Evolutionary conservation across 2,888 invertebrate genomes (phyloP).

Genomic region (Acrobasis suavella): DNA sequence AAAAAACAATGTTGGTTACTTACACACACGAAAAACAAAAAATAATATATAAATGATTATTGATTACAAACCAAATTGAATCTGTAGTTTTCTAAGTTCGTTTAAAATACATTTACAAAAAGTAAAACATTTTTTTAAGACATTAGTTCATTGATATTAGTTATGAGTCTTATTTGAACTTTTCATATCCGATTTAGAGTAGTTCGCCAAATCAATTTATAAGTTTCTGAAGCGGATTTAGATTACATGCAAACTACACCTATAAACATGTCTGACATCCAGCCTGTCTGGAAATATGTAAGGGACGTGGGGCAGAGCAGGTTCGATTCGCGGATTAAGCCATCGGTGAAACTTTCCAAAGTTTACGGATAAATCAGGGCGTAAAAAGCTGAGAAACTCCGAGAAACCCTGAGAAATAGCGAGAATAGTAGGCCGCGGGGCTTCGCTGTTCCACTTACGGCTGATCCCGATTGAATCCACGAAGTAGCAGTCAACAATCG

Average conservation of each 20-base stretch:
- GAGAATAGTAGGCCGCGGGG: constrained; percentile 1
- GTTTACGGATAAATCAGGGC: background rate
- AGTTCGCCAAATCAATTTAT: constrained; percentile 8
- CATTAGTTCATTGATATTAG: no score
- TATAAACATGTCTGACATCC: constrained; percentile 5
- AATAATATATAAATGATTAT: no score
- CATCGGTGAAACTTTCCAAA: background rate
- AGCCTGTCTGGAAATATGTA: constrained; percentile 2
- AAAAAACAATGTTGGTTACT: no score
- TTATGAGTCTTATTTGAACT: no score
- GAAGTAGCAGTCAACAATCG: constrained; percentile 11
- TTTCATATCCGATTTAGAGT: no score
- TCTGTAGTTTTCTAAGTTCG: no score
- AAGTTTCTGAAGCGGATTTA: constrained; percentile 1
- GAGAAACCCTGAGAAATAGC: no score
- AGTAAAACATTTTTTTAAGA: no score
- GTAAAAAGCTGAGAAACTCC: background rate
- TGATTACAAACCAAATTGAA: no score
- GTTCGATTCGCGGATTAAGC: background rate
- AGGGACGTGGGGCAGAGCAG: background rate
- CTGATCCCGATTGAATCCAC: constrained; percentile 15
- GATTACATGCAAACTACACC: constrained; percentile 12
- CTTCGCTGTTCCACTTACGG: constrained; percentile 1
- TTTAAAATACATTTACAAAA: no score
- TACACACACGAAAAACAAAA: no score